phyloP scores from a whole-genome alignment of 2,797 vertebrate species.

The Acanthurus lineatus region DNA sequence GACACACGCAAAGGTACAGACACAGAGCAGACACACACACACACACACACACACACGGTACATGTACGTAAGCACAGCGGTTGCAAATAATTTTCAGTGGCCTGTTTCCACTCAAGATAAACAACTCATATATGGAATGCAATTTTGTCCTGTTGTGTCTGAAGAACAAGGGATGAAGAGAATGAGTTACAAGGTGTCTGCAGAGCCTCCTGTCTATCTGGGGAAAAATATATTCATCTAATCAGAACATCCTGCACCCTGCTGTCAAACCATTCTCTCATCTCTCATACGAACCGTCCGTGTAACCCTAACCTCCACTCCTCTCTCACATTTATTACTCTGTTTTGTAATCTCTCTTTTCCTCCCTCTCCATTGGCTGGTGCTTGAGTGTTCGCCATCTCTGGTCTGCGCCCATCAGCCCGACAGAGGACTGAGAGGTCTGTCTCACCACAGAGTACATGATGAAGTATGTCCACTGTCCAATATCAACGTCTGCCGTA shows the following conservation, averaged over 20 bases:
- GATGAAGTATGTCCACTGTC: conserved; percentile 4
- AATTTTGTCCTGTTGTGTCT: conserved; percentile 56
- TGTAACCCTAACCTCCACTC: conserved; percentile 64
- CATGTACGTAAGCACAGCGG: conserved; percentile 8
- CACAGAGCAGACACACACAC: conserved; percentile 10
- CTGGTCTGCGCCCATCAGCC: conserved; percentile 28
- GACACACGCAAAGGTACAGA: neutral
- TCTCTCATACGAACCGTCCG: conserved; percentile 49
- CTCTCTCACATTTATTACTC: conserved; percentile 65
- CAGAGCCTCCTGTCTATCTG: conserved; percentile 52
- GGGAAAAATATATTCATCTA: conserved; percentile 70
- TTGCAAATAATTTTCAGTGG: conserved; percentile 18
- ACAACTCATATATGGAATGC: conserved; percentile 46
- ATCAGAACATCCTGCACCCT: conserved; percentile 58
- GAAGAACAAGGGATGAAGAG: conserved; percentile 33
- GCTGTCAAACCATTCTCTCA: conserved; percentile 67
- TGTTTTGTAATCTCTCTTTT: conserved; percentile 52
- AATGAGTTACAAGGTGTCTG: conserved; percentile 64
- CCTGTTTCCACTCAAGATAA: conserved; percentile 46
- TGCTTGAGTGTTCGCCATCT: conserved; percentile 42
- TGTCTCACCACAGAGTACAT: neutral
- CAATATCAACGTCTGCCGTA: neutral
- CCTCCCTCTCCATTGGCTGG: conserved; percentile 41
- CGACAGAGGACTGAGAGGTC: conserved; percentile 10
- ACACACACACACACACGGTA: conserved; percentile 26